Evolutionary conservation across 2,113 vertebrate genomes (phyloP).

Genomic region (Melanerpes formicivorus): DNA sequence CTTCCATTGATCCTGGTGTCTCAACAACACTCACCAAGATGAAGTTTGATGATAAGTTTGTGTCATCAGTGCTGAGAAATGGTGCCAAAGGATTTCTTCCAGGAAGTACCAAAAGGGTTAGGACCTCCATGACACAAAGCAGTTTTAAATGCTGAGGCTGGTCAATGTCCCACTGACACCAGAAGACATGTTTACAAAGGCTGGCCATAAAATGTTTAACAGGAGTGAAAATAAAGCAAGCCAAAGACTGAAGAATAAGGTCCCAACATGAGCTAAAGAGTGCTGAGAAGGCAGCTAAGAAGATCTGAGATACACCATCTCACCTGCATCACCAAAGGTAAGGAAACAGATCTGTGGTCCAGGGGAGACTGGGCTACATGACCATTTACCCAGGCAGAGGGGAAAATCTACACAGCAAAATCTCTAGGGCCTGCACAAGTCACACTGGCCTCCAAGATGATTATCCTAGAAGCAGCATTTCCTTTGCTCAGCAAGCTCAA

Average conservation of each 20-base stretch:
- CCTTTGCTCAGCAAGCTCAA: background rate
- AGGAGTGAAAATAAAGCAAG: background rate
- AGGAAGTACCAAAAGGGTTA: background rate
- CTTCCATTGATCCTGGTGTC: background rate
- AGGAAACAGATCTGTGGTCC: accelerated
- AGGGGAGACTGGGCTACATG: background rate
- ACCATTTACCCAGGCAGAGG: background rate
- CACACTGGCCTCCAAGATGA: background rate
- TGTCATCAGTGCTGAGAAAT: background rate
- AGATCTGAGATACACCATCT: background rate
- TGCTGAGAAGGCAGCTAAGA: background rate
- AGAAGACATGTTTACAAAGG: background rate
- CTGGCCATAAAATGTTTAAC: accelerated
- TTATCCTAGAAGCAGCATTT: accelerated
- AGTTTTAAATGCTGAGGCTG: background rate
- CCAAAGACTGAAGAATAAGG: background rate
- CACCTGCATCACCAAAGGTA: background rate
- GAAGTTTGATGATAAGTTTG: background rate
- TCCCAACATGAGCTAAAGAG: background rate
- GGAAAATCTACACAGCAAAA: background rate
- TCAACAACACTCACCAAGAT: background rate
- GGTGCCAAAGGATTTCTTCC: background rate
- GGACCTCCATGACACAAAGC: background rate
- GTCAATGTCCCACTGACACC: background rate
- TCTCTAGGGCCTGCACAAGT: accelerated